phyloP scores from a whole-genome alignment of 2,797 vertebrate species.

The Spinus pinus region DNA sequence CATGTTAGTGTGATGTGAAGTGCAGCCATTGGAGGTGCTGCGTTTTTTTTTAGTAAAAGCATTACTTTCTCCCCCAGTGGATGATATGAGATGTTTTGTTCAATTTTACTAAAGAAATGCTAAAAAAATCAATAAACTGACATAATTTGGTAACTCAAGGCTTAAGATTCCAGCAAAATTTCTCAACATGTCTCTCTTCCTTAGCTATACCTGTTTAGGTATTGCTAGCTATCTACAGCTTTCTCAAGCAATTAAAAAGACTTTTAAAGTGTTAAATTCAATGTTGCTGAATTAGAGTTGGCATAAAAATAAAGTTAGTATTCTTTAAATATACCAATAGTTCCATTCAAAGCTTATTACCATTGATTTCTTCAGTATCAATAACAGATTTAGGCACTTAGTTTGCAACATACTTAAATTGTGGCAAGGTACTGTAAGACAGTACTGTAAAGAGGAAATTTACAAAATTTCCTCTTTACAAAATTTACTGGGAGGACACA shows the following conservation, averaged over 20 bases:
- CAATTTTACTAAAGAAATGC: background rate
- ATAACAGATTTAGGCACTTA: background rate
- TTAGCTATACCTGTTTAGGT: background rate
- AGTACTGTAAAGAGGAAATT: background rate
- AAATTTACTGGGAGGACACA: background rate
- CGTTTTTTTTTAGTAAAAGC: background rate
- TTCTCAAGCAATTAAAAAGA: background rate
- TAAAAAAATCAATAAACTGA: background rate
- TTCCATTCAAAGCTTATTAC: background rate
- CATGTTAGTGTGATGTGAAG: background rate
- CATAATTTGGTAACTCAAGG: background rate
- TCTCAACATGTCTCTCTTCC: background rate
- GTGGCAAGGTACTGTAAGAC: background rate
- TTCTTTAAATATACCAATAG: background rate
- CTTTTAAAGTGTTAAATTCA: background rate
- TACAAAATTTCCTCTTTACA: background rate
- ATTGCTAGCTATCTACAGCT: background rate
- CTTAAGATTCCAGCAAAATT: background rate
- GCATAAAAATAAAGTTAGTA: background rate
- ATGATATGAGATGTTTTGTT: background rate
- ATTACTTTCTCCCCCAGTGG: accelerated
- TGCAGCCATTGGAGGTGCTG: background rate
- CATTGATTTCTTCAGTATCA: background rate
- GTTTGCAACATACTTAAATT: background rate
- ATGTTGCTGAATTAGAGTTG: background rate